phyloP scores from a whole-genome alignment of 2,888 invertebrate species.

The Aricia artaxerxes region DNA sequence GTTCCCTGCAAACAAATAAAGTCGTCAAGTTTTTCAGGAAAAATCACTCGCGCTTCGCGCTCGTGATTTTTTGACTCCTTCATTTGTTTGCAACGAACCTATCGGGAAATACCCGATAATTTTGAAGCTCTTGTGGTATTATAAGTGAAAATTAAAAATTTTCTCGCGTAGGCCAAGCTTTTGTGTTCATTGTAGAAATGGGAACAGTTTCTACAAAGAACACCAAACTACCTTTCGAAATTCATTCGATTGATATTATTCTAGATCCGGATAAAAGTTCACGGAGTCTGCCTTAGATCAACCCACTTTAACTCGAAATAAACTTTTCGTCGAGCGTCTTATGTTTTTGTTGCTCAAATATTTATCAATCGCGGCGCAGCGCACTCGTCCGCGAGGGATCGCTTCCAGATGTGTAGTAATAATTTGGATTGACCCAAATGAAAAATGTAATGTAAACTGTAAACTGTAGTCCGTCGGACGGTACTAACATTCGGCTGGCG shows the following conservation, averaged over 20 bases:
- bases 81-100: too few species aligned
- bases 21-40: too few species aligned
- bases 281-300: slow-evolving; percentile 14
- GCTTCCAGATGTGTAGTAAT: slow-evolving; percentile 47
- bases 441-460: slow-evolving; percentile 43
- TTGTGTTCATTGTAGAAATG: not conserved
- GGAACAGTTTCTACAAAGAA: not conserved
- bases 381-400: slow-evolving; percentile 36
- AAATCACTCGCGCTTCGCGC: too few species aligned
- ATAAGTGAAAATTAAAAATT: too few species aligned
- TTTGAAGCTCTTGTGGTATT: too few species aligned
- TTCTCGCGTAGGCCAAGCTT: not conserved
- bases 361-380: slow-evolving; percentile 35
- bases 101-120: too few species aligned
- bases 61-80: too few species aligned
- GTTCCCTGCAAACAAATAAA: too few species aligned
- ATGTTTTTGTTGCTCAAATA: slow-evolving; percentile 37
- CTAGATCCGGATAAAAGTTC: not conserved
- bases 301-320: slow-evolving; percentile 10
- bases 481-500: slow-evolving; percentile 58
- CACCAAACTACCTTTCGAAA: not conserved
- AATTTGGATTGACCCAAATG: slow-evolving; percentile 47
- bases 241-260: slow-evolving; percentile 18
- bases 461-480: slow-evolving; percentile 46
- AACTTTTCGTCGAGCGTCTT: slow-evolving; percentile 34